Evolutionary conservation across 2,888 invertebrate genomes (phyloP), one percentile per base, ranked within the genome.

Genomic region (Brachypalpus laphriformis): DNA sequence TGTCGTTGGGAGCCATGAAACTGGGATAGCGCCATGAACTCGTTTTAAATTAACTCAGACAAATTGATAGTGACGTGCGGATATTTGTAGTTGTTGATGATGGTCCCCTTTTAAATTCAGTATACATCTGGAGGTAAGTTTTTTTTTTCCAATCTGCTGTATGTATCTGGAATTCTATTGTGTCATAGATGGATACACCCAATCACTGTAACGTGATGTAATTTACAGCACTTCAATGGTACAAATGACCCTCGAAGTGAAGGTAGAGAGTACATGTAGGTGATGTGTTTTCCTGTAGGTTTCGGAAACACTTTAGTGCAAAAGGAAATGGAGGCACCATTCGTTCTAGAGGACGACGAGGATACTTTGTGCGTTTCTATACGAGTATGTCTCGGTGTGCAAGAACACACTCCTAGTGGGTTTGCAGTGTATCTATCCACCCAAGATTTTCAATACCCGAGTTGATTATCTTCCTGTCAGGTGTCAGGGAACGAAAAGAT

Each of bases 401-500:
- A 56, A 22, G 8, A n/a, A 25, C 16, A 20, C 22, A 8, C 61
- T 34, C 11, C 16, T 51, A n/a, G n/a, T n/a, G n/a, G n/a, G 25
- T 25, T 2, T 25, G 25, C 5, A 31, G 18, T 37, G 11, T 42
- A 75, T 75, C 68, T 54, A 45, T n/a, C 20, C 14, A n/a, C 9
- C 47, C 11, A 9, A 51, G 68, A 31, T 80, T 80, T 85, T 85
- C 83, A 75, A 80, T 85, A 85, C 80, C 66, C 66, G 3, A 61
- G 71, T 76, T 86, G 85, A 86, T 86, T 86, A 81, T 86, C 66
- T 86, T 86, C 81, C 85, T 86, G 85, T 86, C 85, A 86, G 76
- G 76, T 81, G 81, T 81, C 71, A 66, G 61, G 9, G 51, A 70
- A 63, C 75, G 75, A 51, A 75, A 70, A 80, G 80, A 85, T 75